Percentiles rank a stretch among this genome's conserved stretches.
Conservation (phyloP, 1,140 invertebrate species). For the Drosophila dunni region DNA sequence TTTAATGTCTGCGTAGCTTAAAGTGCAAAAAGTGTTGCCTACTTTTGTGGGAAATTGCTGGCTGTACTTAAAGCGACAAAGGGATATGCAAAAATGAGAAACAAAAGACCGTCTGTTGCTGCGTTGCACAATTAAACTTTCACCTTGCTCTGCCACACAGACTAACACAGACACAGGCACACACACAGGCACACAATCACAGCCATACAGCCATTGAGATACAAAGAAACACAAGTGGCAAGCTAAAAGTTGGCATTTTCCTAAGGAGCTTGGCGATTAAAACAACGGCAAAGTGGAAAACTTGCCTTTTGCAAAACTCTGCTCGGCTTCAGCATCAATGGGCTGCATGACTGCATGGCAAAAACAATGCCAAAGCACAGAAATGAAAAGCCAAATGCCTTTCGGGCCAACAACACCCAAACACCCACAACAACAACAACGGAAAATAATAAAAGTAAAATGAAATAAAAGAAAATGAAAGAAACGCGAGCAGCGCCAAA, state of each 20-base stretch:
- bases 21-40: slow-evolving; percentile 49
- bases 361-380: slow-evolving; percentile 46
- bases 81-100: slow-evolving; percentile 32
- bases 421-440: slow-evolving; percentile 11
- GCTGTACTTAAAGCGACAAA: slow-evolving; percentile 1
- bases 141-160: slow-evolving; percentile 21
- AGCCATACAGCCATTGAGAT: background rate
- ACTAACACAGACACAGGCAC: slow-evolving; percentile 11
- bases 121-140: slow-evolving; percentile 63
- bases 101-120: slow-evolving; percentile 21
- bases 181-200: slow-evolving; percentile 4
- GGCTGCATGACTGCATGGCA: slow-evolving; percentile 36
- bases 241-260: slow-evolving; percentile 53
- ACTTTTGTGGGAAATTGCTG: slow-evolving; percentile 45
- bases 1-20: background rate
- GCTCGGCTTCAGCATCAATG: slow-evolving; percentile 35
- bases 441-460: slow-evolving; percentile 42
- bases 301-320: slow-evolving; percentile 9
- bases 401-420: slow-evolving; percentile 32
- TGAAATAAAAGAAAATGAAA: slow-evolving; percentile 38
- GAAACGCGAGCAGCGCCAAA: slow-evolving; percentile 26
- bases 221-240: slow-evolving; percentile 12
- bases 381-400: slow-evolving; percentile 68
- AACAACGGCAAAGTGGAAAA: slow-evolving; percentile 40
- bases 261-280: slow-evolving; percentile 45